Evolutionary conservation across 2,797 vertebrate species (phyloP).

Genomic region (Enteromius radiatus): DNA sequence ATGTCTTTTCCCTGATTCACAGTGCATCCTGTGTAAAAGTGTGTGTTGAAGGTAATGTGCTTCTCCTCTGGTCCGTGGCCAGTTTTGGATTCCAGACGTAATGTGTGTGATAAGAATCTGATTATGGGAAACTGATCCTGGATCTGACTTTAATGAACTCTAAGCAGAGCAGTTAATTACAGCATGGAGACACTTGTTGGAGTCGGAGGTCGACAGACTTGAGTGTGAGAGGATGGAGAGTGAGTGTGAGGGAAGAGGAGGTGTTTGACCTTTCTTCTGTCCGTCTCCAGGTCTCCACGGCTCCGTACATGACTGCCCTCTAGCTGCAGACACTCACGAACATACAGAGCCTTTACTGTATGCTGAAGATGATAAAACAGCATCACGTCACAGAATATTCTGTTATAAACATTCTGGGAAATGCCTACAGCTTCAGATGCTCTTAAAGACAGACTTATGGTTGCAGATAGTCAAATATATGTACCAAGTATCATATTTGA

Average conservation of each 20-base stretch:
- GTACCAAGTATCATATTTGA: not conserved
- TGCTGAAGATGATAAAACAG: not conserved
- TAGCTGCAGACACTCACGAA: conserved; percentile 61
- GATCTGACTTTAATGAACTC: conserved; percentile 35
- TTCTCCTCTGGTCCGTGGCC: conserved; percentile 34
- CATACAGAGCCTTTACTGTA: not conserved
- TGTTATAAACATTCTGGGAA: not conserved
- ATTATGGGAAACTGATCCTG: conserved; percentile 33
- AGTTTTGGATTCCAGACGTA: conserved; percentile 28
- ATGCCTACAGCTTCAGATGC: not conserved
- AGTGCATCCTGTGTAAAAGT: not conserved
- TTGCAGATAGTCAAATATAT: not conserved
- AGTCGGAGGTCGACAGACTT: conserved; percentile 15
- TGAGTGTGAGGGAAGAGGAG: conserved; percentile 15
- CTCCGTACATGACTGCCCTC: conserved; percentile 76
- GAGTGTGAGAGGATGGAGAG: conserved; percentile 24
- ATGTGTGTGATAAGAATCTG: conserved; percentile 20
- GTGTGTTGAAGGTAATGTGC: not conserved
- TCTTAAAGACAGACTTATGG: not conserved
- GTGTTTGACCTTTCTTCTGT: conserved; percentile 52
- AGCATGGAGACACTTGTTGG: conserved; percentile 12
- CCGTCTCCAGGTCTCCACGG: conserved; percentile 43
- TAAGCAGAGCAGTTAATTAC: conserved; percentile 15
- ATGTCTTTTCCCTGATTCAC: not conserved
- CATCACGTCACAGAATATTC: not conserved